Evolutionary conservation across 2,797 vertebrate genomes (phyloP), one percentile per base, ranked within the genome.

Genomic region (Huso huso): DNA sequence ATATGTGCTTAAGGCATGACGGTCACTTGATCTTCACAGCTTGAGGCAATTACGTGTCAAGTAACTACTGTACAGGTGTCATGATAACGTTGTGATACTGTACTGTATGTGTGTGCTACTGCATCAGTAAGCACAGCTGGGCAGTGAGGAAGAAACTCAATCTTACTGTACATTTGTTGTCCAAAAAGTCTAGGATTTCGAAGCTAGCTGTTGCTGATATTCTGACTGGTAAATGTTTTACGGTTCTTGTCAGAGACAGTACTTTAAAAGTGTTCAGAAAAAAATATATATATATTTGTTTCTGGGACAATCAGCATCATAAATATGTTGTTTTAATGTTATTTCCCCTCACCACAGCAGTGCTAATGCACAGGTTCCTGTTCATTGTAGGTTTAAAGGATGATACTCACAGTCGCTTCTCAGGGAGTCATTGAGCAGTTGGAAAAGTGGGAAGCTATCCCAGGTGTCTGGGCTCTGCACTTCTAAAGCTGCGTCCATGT

Each of bases 371-470:
- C 37, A 37, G 37, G 37, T 37, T 37, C 37, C 3, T 37, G 37
- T 37, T 37, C 37, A 37, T 37, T 37, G 37, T 37, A 37, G 37
- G 37, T 37, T 37, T 37, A 37, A 37, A 37, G 37, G 68, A 66
- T 37, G 72, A 81, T 86, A 94, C 97, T 90, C 89, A 99, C 97
- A 94, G 83, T 99, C 95, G 18, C 88, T 86, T 74, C 95, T 92
- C 68, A 99, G 89, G 77, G 92, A 97, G 88, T 99, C 97, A 8
- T 99, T 99, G 83, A 99, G 92, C 72, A 99, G 92, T 72, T 99
- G 97, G 78, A 99, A 99, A 77, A 99, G 92, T 0, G 97, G 97
- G 77, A 99, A 99, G 79, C 97, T 99, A 90, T 99, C 96, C 97
- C 97, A 99, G 49, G 94, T 93, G 85, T 99, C 97, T 2, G 96